These are phyloP conservation scores for Zoanthus solanderi DNA, from an alignment of 92 coral and sea anemone genomes.

Conservation along the genomic window DNA sequence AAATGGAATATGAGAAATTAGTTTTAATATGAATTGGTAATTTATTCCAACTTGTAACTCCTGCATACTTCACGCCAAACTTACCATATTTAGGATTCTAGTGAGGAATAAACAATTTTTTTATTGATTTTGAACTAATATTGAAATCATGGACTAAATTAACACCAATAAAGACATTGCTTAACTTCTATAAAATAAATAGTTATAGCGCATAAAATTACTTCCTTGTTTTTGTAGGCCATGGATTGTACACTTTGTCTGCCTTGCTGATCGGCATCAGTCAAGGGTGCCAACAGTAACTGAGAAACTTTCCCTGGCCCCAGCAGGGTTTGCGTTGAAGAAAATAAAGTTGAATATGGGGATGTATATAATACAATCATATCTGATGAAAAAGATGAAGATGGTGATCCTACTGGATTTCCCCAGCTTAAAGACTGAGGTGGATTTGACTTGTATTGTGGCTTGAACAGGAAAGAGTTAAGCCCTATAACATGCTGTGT, in stretches of 20 bases:
- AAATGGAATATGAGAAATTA: no score
- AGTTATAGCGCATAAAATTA: not conserved
- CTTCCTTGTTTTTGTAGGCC: conserved; percentile 27
- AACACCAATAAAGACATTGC: not conserved
- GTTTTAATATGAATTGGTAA: conserved; percentile 3
- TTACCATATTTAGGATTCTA: conserved; percentile 29
- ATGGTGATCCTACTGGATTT: conserved; percentile 60
- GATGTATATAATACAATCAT: conserved; percentile 57
- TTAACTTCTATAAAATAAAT: conserved; percentile 7
- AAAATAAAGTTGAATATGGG: conserved; percentile 63
- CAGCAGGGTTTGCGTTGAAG: conserved; percentile 64
- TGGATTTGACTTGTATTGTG: conserved; percentile 66
- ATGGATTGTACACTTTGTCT: conserved; percentile 66
- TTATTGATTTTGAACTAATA: conserved; percentile 10
- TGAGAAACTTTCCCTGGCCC: conserved; percentile 56
- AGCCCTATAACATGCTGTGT: not conserved
- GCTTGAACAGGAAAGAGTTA: conserved; percentile 46
- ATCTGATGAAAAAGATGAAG: conserved; percentile 49
- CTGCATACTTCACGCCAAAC: conserved; percentile 40
- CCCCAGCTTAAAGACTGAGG: conserved; percentile 63
- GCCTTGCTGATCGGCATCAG: conserved; percentile 53
- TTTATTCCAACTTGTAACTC: conserved; percentile 35
- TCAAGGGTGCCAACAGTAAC: conserved; percentile 46
- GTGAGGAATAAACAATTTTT: conserved; percentile 9
- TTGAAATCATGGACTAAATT: conserved; percentile 1